Base-by-base conservation (phyloP, 1,140 invertebrate genomes). In the Zaprionus inermis region DNA sequence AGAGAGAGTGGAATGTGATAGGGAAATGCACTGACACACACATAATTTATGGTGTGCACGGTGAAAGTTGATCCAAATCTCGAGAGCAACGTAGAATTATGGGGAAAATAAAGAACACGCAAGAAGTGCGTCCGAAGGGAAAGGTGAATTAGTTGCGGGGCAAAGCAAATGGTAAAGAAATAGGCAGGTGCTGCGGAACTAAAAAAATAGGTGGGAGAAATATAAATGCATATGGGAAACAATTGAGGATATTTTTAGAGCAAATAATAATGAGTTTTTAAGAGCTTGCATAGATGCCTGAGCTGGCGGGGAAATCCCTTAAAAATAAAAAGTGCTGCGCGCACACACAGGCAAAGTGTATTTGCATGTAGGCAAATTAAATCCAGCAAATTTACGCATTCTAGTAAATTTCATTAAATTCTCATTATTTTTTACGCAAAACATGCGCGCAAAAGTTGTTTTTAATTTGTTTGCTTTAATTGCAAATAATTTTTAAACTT, bases 21-120 rank as follows among this genome's bases (percentile, higher is more conserved):
- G 34, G 22, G 59, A 71, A 63, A 72, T 71, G 38, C 60, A 70
- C 36, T 14, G 34, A 54, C 68, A 56, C 74, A 81, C 68, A 56
- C 74, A 81, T 89, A 80, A 88, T 88, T 89, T 88, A 88, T 88
- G 84, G 67, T 72, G 64, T 56, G 76, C 84, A 73, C 80, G 84
- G 85, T 89, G 84, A 88, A 88, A 88, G 84, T 88, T 88, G 84
- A 88, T 84, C 79, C 82, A 89, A 88, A 76, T 88, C 80, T 79
- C 84, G 72, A 57, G 74, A 80, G 80, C 74, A 84, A 77, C 63
- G 78, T 75, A 71, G 75, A 82, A 82, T 79, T 59, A 49, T 67
- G 68, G 24, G 36, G 28, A 36, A 51, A 38, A 49, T 30, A 7
- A 51, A 57, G 32, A 64, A 54, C 28, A 44, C 52, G 49, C 34